A percentile compares a stretch with the other conserved stretches of the same genome.
These are phyloP conservation scores for Lochmaea capreae DNA, from an alignment of 2,888 invertebrate species.

Conservation along the genomic window DNA sequence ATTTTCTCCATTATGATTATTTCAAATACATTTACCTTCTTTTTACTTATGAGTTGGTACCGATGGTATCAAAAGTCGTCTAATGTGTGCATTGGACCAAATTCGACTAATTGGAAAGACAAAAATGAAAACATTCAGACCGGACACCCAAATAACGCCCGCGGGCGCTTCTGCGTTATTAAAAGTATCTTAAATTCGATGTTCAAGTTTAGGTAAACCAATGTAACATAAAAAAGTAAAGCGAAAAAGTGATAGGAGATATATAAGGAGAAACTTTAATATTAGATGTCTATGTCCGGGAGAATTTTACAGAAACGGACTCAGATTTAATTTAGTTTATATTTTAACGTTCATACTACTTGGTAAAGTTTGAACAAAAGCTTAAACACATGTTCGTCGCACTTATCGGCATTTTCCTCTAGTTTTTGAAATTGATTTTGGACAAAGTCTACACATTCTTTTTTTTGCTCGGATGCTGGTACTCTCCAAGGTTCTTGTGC, in stretches of 20 bases:
- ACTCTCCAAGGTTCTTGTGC: too few species aligned
- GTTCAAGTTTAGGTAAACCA: constrained; percentile 2
- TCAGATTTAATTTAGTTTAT: neutral
- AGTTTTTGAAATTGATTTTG: too few species aligned
- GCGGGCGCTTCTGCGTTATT: constrained; percentile 4
- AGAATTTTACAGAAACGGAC: constrained; percentile 17
- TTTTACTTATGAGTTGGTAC: neutral
- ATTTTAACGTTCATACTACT: too few species aligned
- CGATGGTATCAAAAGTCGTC: neutral
- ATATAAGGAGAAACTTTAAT: constrained; percentile 8
- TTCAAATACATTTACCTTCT: too few species aligned
- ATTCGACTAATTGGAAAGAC: constrained; percentile 9
- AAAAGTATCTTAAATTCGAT: constrained; percentile 16
- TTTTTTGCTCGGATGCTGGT: too few species aligned
- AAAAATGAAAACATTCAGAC: constrained; percentile 1
- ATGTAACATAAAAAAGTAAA: constrained; percentile 10
- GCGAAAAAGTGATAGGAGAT: constrained; percentile 13
- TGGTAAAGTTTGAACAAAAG: too few species aligned
- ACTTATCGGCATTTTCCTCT: too few species aligned
- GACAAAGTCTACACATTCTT: too few species aligned
- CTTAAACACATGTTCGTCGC: too few species aligned
- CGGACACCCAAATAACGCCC: neutral
- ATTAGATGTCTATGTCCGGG: constrained; percentile 12
- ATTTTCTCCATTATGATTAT: too few species aligned
- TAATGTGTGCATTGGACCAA: constrained; percentile 11